Conservation (phyloP, 2,797 vertebrate genomes). For the Sebastes alutus region DNA sequence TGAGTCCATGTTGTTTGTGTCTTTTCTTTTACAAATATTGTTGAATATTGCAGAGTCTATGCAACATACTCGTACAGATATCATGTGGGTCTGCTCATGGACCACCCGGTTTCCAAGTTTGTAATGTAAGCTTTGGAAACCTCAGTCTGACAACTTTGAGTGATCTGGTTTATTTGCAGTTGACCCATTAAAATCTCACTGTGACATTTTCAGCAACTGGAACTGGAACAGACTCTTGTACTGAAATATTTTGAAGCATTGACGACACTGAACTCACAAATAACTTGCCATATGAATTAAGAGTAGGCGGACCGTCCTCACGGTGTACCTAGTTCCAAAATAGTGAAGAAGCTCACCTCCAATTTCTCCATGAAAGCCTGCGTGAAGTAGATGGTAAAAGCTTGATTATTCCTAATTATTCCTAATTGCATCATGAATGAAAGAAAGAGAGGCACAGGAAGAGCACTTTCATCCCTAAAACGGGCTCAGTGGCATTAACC, state of each 20-base stretch:
- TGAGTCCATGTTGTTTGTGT: background rate
- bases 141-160: conserved; percentile 52
- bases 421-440: conserved; percentile 28
- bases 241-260: conserved; percentile 36
- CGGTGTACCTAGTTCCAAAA: conserved; percentile 3
- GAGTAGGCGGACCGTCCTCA: background rate
- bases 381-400: background rate
- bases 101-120: background rate
- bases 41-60: background rate
- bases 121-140: conserved; percentile 30
- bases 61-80: background rate
- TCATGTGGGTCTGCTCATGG: background rate
- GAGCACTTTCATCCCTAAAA: conserved; percentile 34
- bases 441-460: background rate
- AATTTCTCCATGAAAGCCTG: background rate
- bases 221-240: conserved; percentile 55
- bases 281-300: background rate
- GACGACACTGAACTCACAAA: conserved; percentile 1
- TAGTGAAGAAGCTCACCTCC: background rate
- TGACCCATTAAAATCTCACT: conserved; percentile 62
- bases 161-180: conserved; percentile 69
- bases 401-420: conserved; percentile 18
- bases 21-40: background rate
- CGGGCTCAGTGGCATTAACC: conserved; percentile 9
- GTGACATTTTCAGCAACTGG: conserved; percentile 35